phyloP scores from a whole-genome alignment of 2,113 vertebrate genomes.

The Pollachius pollachius region DNA sequence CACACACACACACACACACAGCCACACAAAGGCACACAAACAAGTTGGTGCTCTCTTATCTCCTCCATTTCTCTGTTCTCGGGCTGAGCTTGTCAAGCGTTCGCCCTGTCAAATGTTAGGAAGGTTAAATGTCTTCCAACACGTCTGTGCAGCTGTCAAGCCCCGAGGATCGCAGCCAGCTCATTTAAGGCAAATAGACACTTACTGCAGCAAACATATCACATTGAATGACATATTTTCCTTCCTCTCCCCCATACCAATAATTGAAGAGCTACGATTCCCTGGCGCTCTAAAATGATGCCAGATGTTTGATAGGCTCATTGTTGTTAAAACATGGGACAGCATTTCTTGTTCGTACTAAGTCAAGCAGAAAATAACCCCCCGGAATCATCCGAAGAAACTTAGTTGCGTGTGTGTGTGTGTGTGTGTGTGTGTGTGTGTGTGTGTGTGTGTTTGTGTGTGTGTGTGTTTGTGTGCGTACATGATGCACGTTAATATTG shows the following conservation, averaged over 20 bases:
- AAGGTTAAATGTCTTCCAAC: constrained; percentile 73
- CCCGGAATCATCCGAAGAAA: constrained; percentile 34
- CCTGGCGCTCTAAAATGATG: constrained; percentile 39
- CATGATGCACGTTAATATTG: constrained; percentile 20
- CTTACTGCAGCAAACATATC: constrained; percentile 55
- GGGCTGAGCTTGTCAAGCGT: constrained; percentile 51
- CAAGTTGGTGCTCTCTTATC: constrained; percentile 19
- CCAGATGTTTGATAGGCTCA: constrained; percentile 56
- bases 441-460: neutral
- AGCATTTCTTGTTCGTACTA: constrained; percentile 43
- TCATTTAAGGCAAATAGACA: constrained; percentile 59
- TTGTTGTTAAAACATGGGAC: constrained; percentile 54
- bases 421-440: constrained; percentile 21
- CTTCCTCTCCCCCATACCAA: constrained; percentile 34
- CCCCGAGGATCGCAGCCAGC: constrained; percentile 44
- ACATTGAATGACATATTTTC: constrained; percentile 45
- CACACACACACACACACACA: constrained; percentile 1
- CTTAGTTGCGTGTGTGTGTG: constrained; percentile 27
- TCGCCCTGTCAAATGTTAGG: constrained; percentile 63
- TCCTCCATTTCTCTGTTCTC: constrained; percentile 45
- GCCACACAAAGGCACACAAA: constrained; percentile 24
- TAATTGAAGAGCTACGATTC: constrained; percentile 56
- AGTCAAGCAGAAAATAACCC: constrained; percentile 54
- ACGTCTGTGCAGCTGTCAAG: constrained; percentile 58
- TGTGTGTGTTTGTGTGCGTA: constrained; percentile 20